These are phyloP conservation scores for Mylabris phalerata DNA, from an alignment of 1,140 invertebrate species.

Conservation along the genomic window DNA sequence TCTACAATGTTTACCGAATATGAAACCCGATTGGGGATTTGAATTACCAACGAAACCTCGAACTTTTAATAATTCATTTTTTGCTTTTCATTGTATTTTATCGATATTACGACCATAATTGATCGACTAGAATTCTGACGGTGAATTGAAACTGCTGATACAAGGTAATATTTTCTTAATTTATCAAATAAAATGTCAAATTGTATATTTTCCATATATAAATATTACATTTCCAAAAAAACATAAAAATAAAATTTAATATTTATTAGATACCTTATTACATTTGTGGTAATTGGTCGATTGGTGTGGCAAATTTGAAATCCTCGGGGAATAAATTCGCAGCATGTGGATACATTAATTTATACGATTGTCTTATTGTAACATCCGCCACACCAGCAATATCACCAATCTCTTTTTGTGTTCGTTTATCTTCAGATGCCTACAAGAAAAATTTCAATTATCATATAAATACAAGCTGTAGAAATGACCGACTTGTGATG, in stretches of 20 bases:
- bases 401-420: slow-evolving; percentile 97
- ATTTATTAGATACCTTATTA: slow-evolving; percentile 38
- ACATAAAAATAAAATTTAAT: no score
- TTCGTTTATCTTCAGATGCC: slow-evolving; percentile 91
- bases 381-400: slow-evolving; percentile 98
- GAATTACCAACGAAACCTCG: slow-evolving; percentile 29
- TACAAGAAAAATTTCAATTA: slow-evolving; percentile 40
- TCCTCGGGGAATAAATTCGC: slow-evolving; percentile 89
- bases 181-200: no score
- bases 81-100: slow-evolving; percentile 20
- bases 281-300: slow-evolving; percentile 88
- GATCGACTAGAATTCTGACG: no score
- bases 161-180: no score
- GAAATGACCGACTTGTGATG: slow-evolving; percentile 68
- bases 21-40: slow-evolving; percentile 35
- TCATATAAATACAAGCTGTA: no score
- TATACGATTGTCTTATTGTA: slow-evolving; percentile 96
- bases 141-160: no score
- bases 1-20: slow-evolving; percentile 23
- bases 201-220: no score
- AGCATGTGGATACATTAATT: slow-evolving; percentile 93
- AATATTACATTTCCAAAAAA: no score
- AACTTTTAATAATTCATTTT: slow-evolving; percentile 34
- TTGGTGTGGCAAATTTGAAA: slow-evolving; percentile 92
- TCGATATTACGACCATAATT: neutral